Conservation (phyloP, 1,140 invertebrate species). For the Sinella curviseta region DNA sequence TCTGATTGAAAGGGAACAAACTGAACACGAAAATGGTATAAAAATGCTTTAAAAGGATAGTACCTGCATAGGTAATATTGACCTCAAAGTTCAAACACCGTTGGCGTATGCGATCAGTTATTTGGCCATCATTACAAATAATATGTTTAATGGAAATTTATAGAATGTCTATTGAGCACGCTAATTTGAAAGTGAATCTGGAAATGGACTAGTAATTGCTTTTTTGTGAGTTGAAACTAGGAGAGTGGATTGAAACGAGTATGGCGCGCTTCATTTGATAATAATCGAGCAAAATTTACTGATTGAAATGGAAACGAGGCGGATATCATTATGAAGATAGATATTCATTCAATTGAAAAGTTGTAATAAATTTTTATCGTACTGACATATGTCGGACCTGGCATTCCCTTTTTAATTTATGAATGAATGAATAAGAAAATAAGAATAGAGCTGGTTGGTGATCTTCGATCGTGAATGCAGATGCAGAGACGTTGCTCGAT, state of each 20-base stretch:
- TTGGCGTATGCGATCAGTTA: background rate
- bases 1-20: conserved; percentile 4
- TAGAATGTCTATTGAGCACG: no score
- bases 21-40: background rate
- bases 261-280: no score
- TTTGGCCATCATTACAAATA: no score
- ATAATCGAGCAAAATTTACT: no score
- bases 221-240: no score
- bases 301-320: no score
- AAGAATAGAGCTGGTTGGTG: no score
- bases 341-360: background rate
- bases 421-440: background rate
- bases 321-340: no score
- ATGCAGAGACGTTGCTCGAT: background rate
- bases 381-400: background rate
- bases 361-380: background rate
- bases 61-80: background rate
- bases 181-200: background rate
- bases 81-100: background rate
- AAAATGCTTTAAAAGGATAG: background rate
- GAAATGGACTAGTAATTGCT: background rate
- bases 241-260: no score
- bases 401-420: background rate
- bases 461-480: no score
- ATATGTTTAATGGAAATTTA: no score